Conservation (phyloP, 1,140 invertebrate genomes). For the Palaemon carinicauda region DNA sequence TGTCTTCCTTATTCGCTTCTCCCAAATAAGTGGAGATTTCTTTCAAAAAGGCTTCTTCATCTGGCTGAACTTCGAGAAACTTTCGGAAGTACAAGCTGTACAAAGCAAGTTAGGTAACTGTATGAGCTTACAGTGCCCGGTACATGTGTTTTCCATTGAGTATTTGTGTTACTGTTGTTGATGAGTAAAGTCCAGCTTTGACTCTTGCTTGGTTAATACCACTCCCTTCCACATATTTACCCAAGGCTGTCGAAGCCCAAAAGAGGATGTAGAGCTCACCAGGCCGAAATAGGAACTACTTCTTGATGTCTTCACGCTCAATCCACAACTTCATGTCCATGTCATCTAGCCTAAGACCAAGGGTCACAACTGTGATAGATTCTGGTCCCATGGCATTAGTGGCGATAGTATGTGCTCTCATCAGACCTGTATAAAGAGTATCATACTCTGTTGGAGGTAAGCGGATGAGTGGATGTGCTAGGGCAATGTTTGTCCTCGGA, state of each 20-base stretch:
- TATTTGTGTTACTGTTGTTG: no score
- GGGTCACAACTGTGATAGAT: conserved; percentile 10
- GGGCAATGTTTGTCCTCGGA: neutral
- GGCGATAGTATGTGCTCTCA: conserved; percentile 26
- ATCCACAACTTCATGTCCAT: conserved; percentile 17
- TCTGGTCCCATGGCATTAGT: neutral
- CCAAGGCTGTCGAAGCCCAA: neutral
- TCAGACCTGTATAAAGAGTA: conserved; percentile 10
- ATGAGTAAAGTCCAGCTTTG: conserved; percentile 23
- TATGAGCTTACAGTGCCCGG: no score
- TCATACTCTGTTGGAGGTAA: conserved; percentile 11
- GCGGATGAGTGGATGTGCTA: neutral
- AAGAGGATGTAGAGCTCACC: conserved; percentile 3
- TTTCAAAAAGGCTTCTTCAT: neutral
- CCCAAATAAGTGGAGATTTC: neutral
- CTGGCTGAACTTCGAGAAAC: neutral
- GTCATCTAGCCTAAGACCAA: conserved; percentile 1
- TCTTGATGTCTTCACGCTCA: conserved; percentile 10
- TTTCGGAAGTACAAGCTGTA: conserved; percentile 11
- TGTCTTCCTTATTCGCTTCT: neutral
- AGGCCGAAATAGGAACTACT: conserved; percentile 1
- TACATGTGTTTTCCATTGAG: no score
- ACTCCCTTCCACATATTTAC: conserved; percentile 24
- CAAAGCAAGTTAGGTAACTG: no score
- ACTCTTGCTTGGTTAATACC: conserved; percentile 10